These are phyloP conservation scores for Sturmia bella DNA, from an alignment of 2,888 invertebrate species.

Conservation along the genomic window DNA sequence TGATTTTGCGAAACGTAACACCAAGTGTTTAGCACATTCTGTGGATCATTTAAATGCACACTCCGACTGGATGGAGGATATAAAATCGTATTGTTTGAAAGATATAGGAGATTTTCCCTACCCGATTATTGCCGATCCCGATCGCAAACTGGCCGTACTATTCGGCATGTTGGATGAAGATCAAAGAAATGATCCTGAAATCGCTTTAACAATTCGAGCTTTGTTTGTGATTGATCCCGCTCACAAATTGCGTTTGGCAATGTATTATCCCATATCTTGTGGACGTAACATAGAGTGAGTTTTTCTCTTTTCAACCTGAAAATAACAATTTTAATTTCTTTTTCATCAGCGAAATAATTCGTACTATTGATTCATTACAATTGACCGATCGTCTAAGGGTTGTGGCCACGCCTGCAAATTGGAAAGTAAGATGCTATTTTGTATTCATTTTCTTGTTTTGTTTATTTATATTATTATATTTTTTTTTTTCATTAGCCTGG, in stretches of 20 bases:
- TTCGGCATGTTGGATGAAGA: conserved; percentile 91
- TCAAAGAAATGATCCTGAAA: conserved; percentile 85
- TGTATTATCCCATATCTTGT: conserved; percentile 92
- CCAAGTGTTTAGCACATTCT: conserved; percentile 90
- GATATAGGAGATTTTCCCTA: conserved; percentile 89
- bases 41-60: conserved; percentile 89
- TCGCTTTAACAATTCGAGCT: conserved; percentile 88
- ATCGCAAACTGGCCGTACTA: conserved; percentile 86
- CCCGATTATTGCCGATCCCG: conserved; percentile 92
- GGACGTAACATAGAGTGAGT: conserved; percentile 93
- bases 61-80: conserved; percentile 89
- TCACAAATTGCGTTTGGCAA: conserved; percentile 89
- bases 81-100: conserved; percentile 87
- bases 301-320: conserved; percentile 38
- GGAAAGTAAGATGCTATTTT: conserved; percentile 85
- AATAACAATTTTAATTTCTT: no score
- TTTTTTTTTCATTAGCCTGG: conserved; percentile 83
- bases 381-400: conserved; percentile 87
- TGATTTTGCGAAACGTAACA: conserved; percentile 87
- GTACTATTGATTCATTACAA: conserved; percentile 92
- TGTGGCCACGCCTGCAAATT: conserved; percentile 93
- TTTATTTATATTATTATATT: background rate
- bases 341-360: conserved; percentile 88
- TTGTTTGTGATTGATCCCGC: conserved; percentile 92
- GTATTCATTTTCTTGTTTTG: no score